Base-by-base conservation (phyloP, 2,797 vertebrate genomes). In the Rhadinocentrus ornatus region DNA sequence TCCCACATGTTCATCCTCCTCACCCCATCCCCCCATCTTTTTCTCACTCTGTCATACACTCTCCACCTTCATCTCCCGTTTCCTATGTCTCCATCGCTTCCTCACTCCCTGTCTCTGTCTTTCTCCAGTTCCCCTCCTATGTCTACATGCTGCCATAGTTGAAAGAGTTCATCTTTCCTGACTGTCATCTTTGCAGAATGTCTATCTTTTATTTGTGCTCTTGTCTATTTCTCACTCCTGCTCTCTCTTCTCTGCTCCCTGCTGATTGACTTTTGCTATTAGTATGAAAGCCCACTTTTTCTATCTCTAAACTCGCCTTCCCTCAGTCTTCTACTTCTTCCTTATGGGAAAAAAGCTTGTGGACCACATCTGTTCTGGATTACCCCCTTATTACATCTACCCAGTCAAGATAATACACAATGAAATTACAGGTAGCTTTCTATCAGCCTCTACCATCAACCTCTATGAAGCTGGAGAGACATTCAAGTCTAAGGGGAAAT, bases 341-440 rank as follows among this genome's bases (percentile, higher is more conserved):
- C 65, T 27, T 35, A 50, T 22, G 65, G 50, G 66, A 69, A 61
- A 72, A 52, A 61, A 27, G 64, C n/a, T 74, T 66, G 60, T 27
- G 53, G 52, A 71, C 56, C 48, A 55, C 66, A 62, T 78, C 76
- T 72, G 74, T 52, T 48, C 74, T 77, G 59, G 52, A 26, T 65
- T 75, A 61, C 75, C 65, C 79, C 77, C 78, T 81, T 76, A 85
- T 84, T 81, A 86, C 52, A 63, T 34, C 75, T 35, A 26, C 27
- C 50, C 53, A 52, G 60, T 58, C 46, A 53, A 63, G 73, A 77
- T 77, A 67, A 86, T 66, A 72, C 76, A 84, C 77, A 85, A 85
- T 71, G 46, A 55, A 90, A 88, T 90, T 86, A 89, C 77, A 92
- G 84, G 83, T 91, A 86, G 75, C 71, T 3, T 84, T 81, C 73